phyloP scores from a whole-genome alignment of 2,888 invertebrate species.

The Phrixothrix hirtus region DNA sequence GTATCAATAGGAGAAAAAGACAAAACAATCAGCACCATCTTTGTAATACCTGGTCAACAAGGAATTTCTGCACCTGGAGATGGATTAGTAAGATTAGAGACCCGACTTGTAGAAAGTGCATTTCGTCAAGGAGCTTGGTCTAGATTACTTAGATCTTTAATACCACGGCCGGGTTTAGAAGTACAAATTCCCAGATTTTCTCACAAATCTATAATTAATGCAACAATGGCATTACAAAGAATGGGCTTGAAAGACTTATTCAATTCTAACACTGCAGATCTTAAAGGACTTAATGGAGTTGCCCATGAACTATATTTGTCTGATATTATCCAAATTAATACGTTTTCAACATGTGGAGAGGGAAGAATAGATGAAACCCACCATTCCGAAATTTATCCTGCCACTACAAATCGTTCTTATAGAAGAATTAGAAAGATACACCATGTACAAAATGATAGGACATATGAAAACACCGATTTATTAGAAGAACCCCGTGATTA shows the following conservation, averaged over 20 bases:
- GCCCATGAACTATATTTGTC: conserved; percentile 81
- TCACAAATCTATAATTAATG: conserved; percentile 80
- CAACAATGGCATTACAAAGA: conserved; percentile 73
- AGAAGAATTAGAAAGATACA: conserved; percentile 50
- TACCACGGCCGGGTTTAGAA: conserved; percentile 77
- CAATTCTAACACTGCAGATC: conserved; percentile 74
- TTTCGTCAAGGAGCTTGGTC: conserved; percentile 74
- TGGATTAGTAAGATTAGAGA: conserved; percentile 74
- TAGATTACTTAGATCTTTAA: conserved; percentile 70
- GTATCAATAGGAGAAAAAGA: conserved; percentile 74
- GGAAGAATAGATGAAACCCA: conserved; percentile 72
- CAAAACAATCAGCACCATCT: conserved; percentile 75
- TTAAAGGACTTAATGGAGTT: conserved; percentile 79
- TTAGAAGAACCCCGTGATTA: conserved; percentile 64
- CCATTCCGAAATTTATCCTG: conserved; percentile 81
- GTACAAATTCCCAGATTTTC: conserved; percentile 83
- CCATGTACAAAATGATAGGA: conserved; percentile 27
- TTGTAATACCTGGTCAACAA: conserved; percentile 85
- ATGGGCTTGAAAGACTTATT: conserved; percentile 85
- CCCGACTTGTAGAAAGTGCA: conserved; percentile 67
- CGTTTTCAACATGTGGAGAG: conserved; percentile 84
- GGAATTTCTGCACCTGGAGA: conserved; percentile 79
- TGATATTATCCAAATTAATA: conserved; percentile 80
- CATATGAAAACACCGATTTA: conserved; percentile 37
- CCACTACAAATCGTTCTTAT: conserved; percentile 58